Conservation (phyloP, 2,797 vertebrate genomes). For the Sorex maritimensis region DNA sequence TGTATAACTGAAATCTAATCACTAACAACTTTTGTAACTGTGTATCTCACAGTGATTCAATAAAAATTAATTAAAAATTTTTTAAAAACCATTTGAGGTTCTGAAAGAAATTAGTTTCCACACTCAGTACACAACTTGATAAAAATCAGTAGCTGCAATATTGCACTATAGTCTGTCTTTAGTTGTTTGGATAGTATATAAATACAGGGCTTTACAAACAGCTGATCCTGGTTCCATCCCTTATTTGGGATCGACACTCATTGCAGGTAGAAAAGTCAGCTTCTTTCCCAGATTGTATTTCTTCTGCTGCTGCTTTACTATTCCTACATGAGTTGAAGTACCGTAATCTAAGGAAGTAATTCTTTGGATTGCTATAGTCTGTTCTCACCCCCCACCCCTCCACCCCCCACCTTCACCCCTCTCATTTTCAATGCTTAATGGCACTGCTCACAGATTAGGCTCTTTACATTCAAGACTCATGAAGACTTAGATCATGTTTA, state of each 20-base stretch:
- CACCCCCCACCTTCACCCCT: too few relatives aligned
- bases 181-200: neutral
- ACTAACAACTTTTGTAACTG: too few relatives aligned
- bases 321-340: neutral
- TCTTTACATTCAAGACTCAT: slow-evolving; percentile 17
- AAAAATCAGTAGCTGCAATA: neutral
- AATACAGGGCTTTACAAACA: neutral
- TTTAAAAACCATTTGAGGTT: neutral
- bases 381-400: neutral
- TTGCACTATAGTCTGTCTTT: neutral
- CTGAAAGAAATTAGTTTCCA: slow-evolving; percentile 25
- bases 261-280: slow-evolving; percentile 31
- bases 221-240: too few relatives aligned
- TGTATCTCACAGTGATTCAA: too few relatives aligned
- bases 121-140: neutral
- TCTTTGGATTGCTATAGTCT: neutral
- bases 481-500: neutral
- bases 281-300: slow-evolving; percentile 31
- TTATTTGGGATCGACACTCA: neutral
- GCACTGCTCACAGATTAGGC: neutral
- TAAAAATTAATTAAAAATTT: neutral
- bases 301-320: neutral
- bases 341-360: neutral
- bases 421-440: neutral
- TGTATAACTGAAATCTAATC: too few relatives aligned